A percentile compares a stretch with the other conserved stretches of the same genome.
phyloP scores from a whole-genome alignment of 1,140 invertebrate genomes.

The Danaus plexippus region DNA sequence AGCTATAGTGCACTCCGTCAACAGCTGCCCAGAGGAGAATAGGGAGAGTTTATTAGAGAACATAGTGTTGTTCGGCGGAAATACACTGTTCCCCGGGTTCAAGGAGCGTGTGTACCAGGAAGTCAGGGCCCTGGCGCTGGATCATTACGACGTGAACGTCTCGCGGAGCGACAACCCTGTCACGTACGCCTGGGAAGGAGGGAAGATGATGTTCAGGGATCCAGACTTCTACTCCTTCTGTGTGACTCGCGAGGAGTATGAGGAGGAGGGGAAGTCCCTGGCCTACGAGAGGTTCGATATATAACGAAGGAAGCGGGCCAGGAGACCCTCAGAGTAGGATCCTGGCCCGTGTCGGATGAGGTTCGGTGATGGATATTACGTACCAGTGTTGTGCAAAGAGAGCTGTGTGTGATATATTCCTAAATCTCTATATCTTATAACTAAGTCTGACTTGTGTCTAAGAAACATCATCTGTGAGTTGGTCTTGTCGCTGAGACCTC shows the following conservation, averaged over 20 bases:
- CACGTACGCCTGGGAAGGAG: conserved; percentile 91
- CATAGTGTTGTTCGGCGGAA: conserved; percentile 95
- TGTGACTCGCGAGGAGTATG: conserved; percentile 89
- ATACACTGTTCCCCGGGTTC: conserved; percentile 87
- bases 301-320: conserved; percentile 64
- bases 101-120: conserved; percentile 86
- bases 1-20: conserved; percentile 84
- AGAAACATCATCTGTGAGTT: no score
- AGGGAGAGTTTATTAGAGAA: conserved; percentile 89
- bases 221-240: conserved; percentile 80
- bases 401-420: no score
- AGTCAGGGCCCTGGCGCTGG: conserved; percentile 82
- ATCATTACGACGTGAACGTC: conserved; percentile 77
- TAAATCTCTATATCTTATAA: no score
- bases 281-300: conserved; percentile 82
- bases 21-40: conserved; percentile 81
- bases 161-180: conserved; percentile 82
- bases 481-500: no score
- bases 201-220: conserved; percentile 81
- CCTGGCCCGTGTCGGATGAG: conserved; percentile 31
- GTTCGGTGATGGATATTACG: no score
- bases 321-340: conserved; percentile 39
- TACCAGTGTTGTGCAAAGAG: no score
- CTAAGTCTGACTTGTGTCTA: no score
- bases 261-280: conserved; percentile 84